Evolutionary conservation across 2,113 vertebrate species (phyloP).

Genomic region (Ceuthmochares aereus): DNA sequence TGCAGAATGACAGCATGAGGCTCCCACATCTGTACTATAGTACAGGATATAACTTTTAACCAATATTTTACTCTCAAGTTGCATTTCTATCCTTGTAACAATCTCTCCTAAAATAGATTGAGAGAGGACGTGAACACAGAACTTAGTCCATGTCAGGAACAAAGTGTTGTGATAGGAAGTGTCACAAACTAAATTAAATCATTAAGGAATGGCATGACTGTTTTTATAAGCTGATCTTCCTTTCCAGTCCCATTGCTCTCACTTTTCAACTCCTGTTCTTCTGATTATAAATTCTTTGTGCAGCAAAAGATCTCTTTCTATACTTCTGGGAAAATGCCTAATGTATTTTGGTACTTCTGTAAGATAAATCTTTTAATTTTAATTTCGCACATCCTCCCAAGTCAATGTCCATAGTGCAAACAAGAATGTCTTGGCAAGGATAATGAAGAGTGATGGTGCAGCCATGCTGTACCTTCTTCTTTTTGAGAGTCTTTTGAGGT

Average conservation of each 20-base stretch:
- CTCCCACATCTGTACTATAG: neutral
- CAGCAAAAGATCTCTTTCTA: neutral
- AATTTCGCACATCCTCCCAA: neutral
- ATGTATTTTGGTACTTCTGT: too few relatives aligned
- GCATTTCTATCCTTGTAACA: neutral
- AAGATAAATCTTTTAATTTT: too few relatives aligned
- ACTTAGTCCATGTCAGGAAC: neutral
- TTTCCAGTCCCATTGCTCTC: neutral
- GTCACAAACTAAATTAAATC: neutral
- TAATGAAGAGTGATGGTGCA: neutral
- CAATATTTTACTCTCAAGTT: neutral
- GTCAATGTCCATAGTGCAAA: neutral
- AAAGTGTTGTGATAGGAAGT: neutral
- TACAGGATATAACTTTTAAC: neutral
- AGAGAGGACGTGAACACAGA: neutral
- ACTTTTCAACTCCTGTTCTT: neutral
- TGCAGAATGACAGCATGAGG: neutral
- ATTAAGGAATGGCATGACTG: neutral
- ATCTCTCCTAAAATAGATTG: neutral
- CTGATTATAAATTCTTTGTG: neutral
- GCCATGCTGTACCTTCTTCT: neutral
- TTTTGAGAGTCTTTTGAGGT: neutral
- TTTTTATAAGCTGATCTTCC: neutral
- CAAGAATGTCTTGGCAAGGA: neutral
- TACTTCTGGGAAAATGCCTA: too few relatives aligned